phyloP scores from a whole-genome alignment of 2,888 invertebrate species.

The Agrochola lota region DNA sequence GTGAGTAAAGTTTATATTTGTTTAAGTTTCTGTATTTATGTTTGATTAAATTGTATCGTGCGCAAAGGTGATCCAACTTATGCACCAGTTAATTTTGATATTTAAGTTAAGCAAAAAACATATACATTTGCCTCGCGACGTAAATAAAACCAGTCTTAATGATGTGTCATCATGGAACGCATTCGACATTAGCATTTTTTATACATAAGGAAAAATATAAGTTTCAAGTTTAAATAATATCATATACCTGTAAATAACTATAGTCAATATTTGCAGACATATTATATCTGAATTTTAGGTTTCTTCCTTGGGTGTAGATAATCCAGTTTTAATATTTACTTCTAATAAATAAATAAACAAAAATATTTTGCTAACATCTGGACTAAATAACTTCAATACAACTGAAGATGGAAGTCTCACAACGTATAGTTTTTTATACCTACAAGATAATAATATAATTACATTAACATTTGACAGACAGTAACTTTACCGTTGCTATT shows the following conservation, averaged over 20 bases:
- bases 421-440: background rate
- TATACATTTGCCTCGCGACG: conserved; percentile 6
- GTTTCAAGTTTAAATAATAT: too few relatives aligned
- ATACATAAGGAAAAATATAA: background rate
- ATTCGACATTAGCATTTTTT: conserved; percentile 16
- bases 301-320: conserved; percentile 1
- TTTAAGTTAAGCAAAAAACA: conserved; percentile 3
- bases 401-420: conserved; percentile 1
- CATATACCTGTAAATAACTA: background rate
- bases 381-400: conserved; percentile 8
- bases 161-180: conserved; percentile 31
- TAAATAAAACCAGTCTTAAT: conserved; percentile 32
- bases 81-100: conserved; percentile 10
- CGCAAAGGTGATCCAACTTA: background rate
- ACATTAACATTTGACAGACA: conserved; percentile 62
- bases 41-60: background rate
- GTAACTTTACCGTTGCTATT: conserved; percentile 58
- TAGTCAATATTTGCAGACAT: conserved; percentile 3
- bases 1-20: background rate
- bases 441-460: conserved; percentile 19
- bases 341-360: background rate
- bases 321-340: background rate
- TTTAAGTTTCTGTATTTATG: background rate
- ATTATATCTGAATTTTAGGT: background rate
- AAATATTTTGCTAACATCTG: conserved; percentile 8